phyloP scores from a whole-genome alignment of 2,797 vertebrate genomes.

The Bradypodion ventrale region DNA sequence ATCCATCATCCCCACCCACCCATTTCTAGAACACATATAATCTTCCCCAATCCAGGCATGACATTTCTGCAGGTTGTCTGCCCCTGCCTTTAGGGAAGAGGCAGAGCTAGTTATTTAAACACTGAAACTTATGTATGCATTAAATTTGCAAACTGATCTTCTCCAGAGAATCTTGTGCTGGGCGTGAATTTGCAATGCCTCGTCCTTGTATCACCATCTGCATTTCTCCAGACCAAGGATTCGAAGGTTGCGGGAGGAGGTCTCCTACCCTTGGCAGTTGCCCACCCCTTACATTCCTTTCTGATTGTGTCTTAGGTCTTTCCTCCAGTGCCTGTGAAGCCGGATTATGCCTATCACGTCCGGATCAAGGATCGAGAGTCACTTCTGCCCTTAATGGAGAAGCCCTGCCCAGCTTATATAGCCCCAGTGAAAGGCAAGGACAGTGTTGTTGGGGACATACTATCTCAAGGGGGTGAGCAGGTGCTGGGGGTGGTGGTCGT shows the following conservation, averaged over 20 bases:
- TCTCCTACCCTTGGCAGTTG: background rate
- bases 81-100: too few species aligned
- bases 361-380: constrained; percentile 67
- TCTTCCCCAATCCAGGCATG: too few species aligned
- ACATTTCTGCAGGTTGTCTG: too few species aligned
- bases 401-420: constrained; percentile 89
- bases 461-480: background rate
- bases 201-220: background rate
- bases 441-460: background rate
- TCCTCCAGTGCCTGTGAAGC: constrained; percentile 83
- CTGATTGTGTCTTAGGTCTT: constrained; percentile 81
- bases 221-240: background rate
- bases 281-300: background rate
- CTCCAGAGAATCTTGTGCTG: background rate
- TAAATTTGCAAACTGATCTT: background rate
- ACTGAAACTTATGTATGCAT: too few species aligned
- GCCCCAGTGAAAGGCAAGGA: constrained; percentile 86
- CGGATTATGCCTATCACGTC: constrained; percentile 81
- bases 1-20: too few species aligned
- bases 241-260: background rate
- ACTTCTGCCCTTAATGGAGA: constrained; percentile 81
- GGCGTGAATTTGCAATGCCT: background rate
- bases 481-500: too few species aligned
- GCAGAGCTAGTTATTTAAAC: too few species aligned
- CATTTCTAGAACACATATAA: too few species aligned